Conservation (phyloP, 1,140 invertebrate species). For the Lasioglossum albipes region DNA sequence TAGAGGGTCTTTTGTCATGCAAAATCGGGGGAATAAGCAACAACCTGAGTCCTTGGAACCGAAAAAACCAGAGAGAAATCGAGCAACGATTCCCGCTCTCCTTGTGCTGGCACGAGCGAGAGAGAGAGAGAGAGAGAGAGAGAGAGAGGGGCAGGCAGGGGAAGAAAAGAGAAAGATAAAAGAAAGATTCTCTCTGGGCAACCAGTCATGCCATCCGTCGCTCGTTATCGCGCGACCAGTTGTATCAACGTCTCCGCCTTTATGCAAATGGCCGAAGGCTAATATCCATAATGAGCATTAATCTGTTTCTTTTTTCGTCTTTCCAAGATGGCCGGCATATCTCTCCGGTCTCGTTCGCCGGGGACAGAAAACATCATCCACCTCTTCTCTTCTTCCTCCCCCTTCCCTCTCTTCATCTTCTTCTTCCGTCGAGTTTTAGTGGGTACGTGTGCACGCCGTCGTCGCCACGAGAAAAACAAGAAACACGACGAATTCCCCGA, state of each 20-base stretch:
- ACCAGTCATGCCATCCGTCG: slow-evolving; percentile 22
- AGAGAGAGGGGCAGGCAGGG: slow-evolving; percentile 35
- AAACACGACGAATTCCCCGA: slow-evolving; percentile 1
- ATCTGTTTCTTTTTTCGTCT: slow-evolving; percentile 54
- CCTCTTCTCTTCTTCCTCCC: too few relatives aligned
- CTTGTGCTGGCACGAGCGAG: too few relatives aligned
- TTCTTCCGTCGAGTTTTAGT: too few relatives aligned
- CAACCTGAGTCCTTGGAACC: not conserved
- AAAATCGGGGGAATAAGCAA: not conserved
- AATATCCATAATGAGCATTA: slow-evolving; percentile 75
- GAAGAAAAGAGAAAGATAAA: slow-evolving; percentile 35
- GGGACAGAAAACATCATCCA: not conserved
- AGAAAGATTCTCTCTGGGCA: slow-evolving; percentile 46
- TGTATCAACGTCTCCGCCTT: slow-evolving; percentile 70
- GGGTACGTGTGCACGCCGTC: too few relatives aligned
- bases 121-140: too few relatives aligned
- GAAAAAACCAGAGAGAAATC: slow-evolving; percentile 5
- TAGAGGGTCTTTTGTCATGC: not conserved
- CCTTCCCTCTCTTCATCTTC: too few relatives aligned
- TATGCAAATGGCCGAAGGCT: slow-evolving; percentile 71
- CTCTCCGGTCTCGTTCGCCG: slow-evolving; percentile 1
- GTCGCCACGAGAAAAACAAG: slow-evolving; percentile 6
- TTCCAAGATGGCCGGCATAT: slow-evolving; percentile 63
- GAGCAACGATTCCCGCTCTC: not conserved
- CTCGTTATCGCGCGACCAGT: slow-evolving; percentile 65